Percentiles rank a stretch among this genome's conserved stretches.
Conservation (phyloP, 1,140 invertebrate species). For the Drosophila trapezifrons region DNA sequence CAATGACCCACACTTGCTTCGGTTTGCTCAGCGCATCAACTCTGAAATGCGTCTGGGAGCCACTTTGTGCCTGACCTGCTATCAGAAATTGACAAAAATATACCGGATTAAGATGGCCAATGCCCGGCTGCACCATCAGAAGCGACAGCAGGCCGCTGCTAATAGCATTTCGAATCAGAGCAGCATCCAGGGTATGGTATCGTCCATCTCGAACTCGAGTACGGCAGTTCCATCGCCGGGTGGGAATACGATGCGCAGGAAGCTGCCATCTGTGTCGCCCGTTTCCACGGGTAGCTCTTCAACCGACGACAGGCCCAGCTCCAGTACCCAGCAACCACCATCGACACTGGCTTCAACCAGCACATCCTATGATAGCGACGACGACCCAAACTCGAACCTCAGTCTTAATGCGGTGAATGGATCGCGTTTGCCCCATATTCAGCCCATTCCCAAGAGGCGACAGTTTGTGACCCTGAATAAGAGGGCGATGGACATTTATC, state of each 20-base stretch:
- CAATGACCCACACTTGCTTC: rapidly evolving
- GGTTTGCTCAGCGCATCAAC: background rate
- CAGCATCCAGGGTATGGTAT: conserved; percentile 28
- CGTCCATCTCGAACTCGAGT: background rate
- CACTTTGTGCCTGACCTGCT: background rate
- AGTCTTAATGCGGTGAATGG: conserved; percentile 72
- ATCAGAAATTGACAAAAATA: background rate
- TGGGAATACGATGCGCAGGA: background rate
- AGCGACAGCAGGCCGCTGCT: background rate
- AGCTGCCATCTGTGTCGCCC: background rate
- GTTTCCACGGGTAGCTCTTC: background rate
- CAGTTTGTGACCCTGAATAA: conserved; percentile 34
- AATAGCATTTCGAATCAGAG: conserved; percentile 43
- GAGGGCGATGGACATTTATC: conserved; percentile 57
- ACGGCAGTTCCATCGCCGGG: background rate
- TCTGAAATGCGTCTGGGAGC: background rate
- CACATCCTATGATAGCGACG: conserved; percentile 16
- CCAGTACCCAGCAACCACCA: background rate
- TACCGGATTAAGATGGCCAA: conserved; percentile 26
- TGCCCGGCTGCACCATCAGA: background rate
- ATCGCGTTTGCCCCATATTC: conserved; percentile 58
- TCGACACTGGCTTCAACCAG: background rate
- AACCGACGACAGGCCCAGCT: background rate
- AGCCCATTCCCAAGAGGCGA: conserved; percentile 62
- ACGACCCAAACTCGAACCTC: conserved; percentile 41